Evolutionary conservation across 2,797 vertebrate species (phyloP).

Genomic region (Rallus crepitans): DNA sequence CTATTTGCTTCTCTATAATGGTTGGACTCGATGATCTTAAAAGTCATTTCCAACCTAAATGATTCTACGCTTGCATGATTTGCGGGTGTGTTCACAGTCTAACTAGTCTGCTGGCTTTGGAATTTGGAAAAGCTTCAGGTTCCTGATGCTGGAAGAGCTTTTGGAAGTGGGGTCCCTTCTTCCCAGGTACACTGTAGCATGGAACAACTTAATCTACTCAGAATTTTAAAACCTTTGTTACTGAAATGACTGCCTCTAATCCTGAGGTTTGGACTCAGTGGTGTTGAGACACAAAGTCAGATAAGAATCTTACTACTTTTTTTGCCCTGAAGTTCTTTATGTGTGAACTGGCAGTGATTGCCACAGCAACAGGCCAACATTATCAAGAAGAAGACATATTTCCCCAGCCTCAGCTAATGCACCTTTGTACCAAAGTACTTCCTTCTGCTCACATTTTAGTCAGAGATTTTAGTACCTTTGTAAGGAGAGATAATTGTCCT

Average conservation of each 20-base stretch:
- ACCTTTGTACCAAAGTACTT: not conserved
- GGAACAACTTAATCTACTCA: not conserved
- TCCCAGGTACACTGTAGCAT: rapidly evolving
- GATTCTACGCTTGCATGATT: not conserved
- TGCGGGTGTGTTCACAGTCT: not conserved
- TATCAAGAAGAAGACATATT: not conserved
- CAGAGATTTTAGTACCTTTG: not conserved
- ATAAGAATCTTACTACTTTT: not conserved
- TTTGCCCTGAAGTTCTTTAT: not conserved
- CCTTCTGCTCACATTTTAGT: not conserved
- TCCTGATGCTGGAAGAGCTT: not conserved
- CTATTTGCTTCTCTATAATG: not conserved
- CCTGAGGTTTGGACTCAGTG: not conserved
- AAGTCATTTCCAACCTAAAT: too few relatives aligned
- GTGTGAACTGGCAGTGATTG: not conserved
- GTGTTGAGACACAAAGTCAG: not conserved
- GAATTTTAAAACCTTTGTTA: not conserved
- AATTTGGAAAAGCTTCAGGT: not conserved
- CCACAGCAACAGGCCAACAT: not conserved
- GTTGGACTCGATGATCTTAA: too few relatives aligned
- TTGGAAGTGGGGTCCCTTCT: not conserved
- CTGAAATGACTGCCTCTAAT: not conserved
- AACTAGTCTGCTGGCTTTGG: not conserved
- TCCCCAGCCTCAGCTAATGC: not conserved
- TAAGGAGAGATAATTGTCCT: not conserved